phyloP scores from a whole-genome alignment of 2,888 invertebrate genomes.

The Xanthorhoe designata region DNA sequence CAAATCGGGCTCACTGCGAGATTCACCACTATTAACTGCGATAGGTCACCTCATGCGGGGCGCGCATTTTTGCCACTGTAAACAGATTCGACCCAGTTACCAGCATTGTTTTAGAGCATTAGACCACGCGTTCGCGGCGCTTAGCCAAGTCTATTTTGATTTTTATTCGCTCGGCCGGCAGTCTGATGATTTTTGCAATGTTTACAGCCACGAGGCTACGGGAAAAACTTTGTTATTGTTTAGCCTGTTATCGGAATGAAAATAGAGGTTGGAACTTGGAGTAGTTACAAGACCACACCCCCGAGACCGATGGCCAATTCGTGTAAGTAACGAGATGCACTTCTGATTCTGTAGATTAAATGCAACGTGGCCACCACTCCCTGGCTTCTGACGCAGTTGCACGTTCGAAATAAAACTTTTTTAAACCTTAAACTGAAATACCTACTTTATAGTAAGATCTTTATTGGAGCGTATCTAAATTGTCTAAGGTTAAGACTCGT shows the following conservation, averaged over 20 bases:
- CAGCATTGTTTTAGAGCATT: conserved; percentile 71
- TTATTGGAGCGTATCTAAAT: too few relatives aligned
- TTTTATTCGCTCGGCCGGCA: conserved; percentile 74
- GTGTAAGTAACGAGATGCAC: not conserved
- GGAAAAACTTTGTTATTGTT: conserved; percentile 14
- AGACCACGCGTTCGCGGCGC: conserved; percentile 69
- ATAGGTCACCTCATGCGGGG: conserved; percentile 29
- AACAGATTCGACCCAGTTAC: conserved; percentile 80
- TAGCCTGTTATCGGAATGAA: not conserved
- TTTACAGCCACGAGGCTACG: conserved; percentile 54
- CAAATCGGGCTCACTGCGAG: conserved; percentile 3
- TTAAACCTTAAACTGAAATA: too few relatives aligned
- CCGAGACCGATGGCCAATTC: conserved; percentile 2
- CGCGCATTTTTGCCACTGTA: conserved; percentile 75
- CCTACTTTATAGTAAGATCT: too few relatives aligned
- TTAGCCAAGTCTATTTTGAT: conserved; percentile 82
- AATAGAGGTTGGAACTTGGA: conserved; percentile 1
- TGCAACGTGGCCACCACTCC: not conserved
- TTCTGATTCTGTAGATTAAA: too few relatives aligned
- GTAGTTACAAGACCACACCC: not conserved
- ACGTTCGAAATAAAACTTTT: not conserved
- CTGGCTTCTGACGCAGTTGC: not conserved
- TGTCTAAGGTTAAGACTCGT: not conserved
- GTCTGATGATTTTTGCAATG: conserved; percentile 76
- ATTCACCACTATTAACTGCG: conserved; percentile 14